Base-by-base conservation (phyloP, 2,888 invertebrate genomes). In the Parnassius glacialis region DNA sequence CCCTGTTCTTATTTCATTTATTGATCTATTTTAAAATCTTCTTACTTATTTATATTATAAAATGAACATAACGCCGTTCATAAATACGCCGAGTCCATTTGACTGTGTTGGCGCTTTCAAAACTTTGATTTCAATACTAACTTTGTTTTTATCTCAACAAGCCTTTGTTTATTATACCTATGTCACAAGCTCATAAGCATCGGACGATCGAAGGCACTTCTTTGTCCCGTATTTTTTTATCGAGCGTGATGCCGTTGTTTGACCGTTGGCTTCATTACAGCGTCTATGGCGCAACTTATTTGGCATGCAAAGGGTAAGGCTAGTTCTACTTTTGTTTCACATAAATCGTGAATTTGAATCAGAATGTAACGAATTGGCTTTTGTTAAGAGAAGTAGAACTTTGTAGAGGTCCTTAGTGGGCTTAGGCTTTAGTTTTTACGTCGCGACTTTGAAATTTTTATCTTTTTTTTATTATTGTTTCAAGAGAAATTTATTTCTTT, bases 241-340 rank as follows among this genome's bases (percentile, higher is more conserved):
- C 52, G 44, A 20, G 42, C 42, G 34, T 16, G 50, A 45, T 55
- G 20, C 57, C 62, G 57, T 57, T 57, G 57, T 52, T 57, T 62
- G 60, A 57, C 58, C 61, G 59, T 10, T 42, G 52, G 47, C 41
- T 52, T 57, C 44, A 44, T 57, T 57, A 53, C 43, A 47, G n/a
- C 52, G 43, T 52, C 57, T 57, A 52, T 61, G 55, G 25, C 25
- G 12, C 55, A 3, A 34, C 62, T 54, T 59, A 59, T 58, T 62
- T 55, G 62, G 62, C 55, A 62, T 62, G 58, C 62, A 50, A 53
- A 50, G 50, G 62, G 62, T 48, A 53, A 48, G 54, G 54, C 55
- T 34, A 53, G 62, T 57, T 34, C 62, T 44, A 62, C 62, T 58
- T 62, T 62, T 44, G 58, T 58, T 52, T 47, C 52, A 47, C 52